Evolutionary conservation across 2,888 invertebrate genomes (phyloP), one percentile per base, ranked within the genome.

Genomic region (Morpho deidamia): DNA sequence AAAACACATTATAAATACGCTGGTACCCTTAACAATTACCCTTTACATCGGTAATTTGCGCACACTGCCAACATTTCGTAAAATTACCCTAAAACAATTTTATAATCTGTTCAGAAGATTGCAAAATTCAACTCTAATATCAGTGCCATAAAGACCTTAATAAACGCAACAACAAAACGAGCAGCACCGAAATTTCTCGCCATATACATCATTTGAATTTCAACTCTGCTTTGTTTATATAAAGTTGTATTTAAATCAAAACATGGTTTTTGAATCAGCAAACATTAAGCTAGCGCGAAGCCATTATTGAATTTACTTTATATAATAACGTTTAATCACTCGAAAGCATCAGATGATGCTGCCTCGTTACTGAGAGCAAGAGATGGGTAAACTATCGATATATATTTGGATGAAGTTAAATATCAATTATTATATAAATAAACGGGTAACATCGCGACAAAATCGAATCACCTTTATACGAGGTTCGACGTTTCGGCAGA

Each of bases 241-340:
- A 80, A 64, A 65, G 75, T 76, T 58, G 44, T 59, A 40, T 60
- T 56, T 56, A 51, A 60, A 58, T 59, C 47, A 2, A 14, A 23
- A 12, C 5, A 8, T 47, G 62, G 14, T 14, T 66, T 68, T 64
- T 59, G 64, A 72, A 83, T 84, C 82, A 74, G 82, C 74, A 87
- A 87, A 87, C 81, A 87, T 78, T 77, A 74, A 74, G 77, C 81
- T 83, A 81, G 79, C 78, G 81, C 74, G 73, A 71, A 73, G 74
- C 84, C 79, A 88, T 88, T 89, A 89, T 88, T 89, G 88, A 89
- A 89, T 89, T 89, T 87, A 87, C 87, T 87, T 88, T 85, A 87
- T 84, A 87, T 88, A 88, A 88, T 89, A 88, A 85, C 84, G 83
- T 78, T 88, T 89, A 88, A 89, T 89, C 85, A 81, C 79, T 80